phyloP scores from a whole-genome alignment of 2,797 vertebrate genomes.

The Staurois parvus region DNA sequence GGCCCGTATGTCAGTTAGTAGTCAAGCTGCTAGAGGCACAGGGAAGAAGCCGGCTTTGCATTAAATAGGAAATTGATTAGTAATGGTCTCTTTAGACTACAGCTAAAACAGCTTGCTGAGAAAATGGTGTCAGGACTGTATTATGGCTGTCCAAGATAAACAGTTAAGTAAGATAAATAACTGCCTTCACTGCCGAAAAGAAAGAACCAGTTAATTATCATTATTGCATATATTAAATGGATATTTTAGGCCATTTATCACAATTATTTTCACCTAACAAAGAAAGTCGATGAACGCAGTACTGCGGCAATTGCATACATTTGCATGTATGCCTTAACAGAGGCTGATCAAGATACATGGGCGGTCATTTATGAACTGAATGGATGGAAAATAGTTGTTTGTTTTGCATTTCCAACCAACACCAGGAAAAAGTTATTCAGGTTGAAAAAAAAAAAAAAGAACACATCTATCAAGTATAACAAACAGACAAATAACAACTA shows the following conservation, averaged over 20 bases:
- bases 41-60: constrained; percentile 41
- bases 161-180: constrained; percentile 53
- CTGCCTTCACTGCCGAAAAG: constrained; percentile 3
- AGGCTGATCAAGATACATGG: neutral
- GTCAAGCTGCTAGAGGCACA: constrained; percentile 39
- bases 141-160: constrained; percentile 44
- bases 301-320: neutral
- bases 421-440: neutral
- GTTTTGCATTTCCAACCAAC: neutral
- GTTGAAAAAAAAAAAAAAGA: too few species aligned
- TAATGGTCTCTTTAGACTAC: constrained; percentile 35
- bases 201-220: constrained; percentile 43
- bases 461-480: too few species aligned
- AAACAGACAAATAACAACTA: too few species aligned
- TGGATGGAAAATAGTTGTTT: neutral
- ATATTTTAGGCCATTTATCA: constrained; percentile 42
- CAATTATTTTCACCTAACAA: constrained; percentile 26
- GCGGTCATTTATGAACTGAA: neutral
- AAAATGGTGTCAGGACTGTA: constrained; percentile 11
- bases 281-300: neutral
- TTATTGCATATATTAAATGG: constrained; percentile 27
- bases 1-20: constrained; percentile 42
- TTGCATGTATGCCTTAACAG: neutral
- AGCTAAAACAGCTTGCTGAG: constrained; percentile 11
- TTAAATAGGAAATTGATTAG: constrained; percentile 55